Conservation (phyloP, 2,888 invertebrate genomes). For the Formica aserva region DNA sequence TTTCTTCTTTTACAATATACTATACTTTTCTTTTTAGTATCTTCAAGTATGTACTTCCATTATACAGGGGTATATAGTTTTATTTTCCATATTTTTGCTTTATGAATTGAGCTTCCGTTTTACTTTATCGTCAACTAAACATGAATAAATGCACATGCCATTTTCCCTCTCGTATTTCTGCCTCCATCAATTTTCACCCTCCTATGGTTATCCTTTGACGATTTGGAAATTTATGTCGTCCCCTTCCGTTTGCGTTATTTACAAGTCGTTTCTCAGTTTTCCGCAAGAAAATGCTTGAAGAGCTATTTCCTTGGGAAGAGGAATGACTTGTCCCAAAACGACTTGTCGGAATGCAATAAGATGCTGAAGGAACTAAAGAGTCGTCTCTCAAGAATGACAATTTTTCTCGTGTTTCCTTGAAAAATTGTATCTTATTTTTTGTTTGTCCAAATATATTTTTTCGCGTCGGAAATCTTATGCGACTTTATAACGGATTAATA, state of each 20-base stretch:
- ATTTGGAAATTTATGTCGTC: constrained; percentile 57
- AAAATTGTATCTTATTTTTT: background rate
- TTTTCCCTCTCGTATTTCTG: background rate
- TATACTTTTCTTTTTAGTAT: background rate
- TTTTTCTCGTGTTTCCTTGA: constrained; percentile 65
- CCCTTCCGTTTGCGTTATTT: constrained; percentile 39
- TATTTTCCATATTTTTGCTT: background rate
- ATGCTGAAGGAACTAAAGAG: constrained; percentile 44
- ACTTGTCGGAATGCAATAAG: constrained; percentile 72
- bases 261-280: constrained; percentile 24
- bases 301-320: constrained; percentile 55
- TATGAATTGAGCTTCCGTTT: constrained; percentile 23
- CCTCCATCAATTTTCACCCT: constrained; percentile 42
- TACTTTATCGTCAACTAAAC: constrained; percentile 7
- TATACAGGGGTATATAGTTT: background rate
- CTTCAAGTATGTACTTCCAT: background rate
- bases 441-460: constrained; percentile 16
- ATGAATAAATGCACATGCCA: constrained; percentile 24
- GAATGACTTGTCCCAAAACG: constrained; percentile 67
- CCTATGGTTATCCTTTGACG: constrained; percentile 57
- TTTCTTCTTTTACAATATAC: background rate
- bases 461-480: background rate
- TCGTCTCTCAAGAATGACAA: constrained; percentile 61
- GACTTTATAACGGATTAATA: background rate
- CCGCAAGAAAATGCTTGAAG: constrained; percentile 43